These are phyloP conservation scores for Oncorhynchus nerka DNA, from an alignment of 2,113 vertebrate genomes.

Conservation along the genomic window DNA sequence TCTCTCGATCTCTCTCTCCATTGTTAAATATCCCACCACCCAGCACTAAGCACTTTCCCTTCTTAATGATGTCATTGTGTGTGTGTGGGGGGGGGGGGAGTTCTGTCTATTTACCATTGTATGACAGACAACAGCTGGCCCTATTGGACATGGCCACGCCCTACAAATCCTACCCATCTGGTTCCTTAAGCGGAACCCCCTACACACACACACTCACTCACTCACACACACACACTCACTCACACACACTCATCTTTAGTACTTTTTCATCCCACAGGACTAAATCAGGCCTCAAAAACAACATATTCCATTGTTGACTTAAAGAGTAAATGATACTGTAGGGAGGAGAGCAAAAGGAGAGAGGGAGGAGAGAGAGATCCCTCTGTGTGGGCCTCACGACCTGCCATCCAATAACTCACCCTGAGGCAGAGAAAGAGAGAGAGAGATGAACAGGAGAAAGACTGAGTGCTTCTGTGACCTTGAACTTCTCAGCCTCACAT, in stretches of 20 bases:
- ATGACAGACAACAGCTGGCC: conserved; percentile 61
- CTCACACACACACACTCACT: background rate
- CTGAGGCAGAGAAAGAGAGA: background rate
- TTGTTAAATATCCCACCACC: background rate
- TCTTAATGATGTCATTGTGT: background rate
- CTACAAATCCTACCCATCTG: conserved; percentile 59
- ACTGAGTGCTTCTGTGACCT: too few relatives aligned
- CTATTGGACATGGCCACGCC: background rate
- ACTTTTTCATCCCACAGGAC: conserved; percentile 53
- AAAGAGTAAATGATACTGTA: conserved; percentile 28
- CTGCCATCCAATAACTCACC: background rate
- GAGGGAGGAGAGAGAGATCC: background rate
- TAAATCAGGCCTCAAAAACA: conserved; percentile 50
- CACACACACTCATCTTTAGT: conserved; percentile 4
- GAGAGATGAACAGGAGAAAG: too few relatives aligned
- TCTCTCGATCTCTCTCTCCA: background rate
- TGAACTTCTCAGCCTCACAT: too few relatives aligned
- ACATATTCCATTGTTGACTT: conserved; percentile 48
- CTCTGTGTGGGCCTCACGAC: background rate
- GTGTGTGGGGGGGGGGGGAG: background rate
- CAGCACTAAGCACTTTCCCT: background rate
- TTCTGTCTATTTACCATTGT: conserved; percentile 27
- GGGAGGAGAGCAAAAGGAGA: background rate
- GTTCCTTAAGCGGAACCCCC: conserved; percentile 40
- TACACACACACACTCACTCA: background rate